Evolutionary conservation across 2,113 vertebrate species (phyloP), one percentile per base, ranked within the genome.

Genomic region (Cyprinus carpio): DNA sequence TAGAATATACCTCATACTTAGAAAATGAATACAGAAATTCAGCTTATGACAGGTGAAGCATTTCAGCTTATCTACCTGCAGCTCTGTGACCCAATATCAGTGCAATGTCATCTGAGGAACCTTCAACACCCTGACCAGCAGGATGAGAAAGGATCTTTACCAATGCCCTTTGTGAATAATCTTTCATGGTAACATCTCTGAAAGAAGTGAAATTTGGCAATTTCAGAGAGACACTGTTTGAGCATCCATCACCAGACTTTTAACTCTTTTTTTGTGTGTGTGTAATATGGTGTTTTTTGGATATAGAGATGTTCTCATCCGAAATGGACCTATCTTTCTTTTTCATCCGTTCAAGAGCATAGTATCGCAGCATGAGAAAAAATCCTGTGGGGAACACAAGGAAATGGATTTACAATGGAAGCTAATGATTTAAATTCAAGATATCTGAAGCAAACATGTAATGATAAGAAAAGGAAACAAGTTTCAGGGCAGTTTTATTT

Each of bases 301-400:
- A 94, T 9, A 90, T 91, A 1, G 83, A 87, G 89, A 91, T 94
- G 90, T 84, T 92, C 69, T 88, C 90, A 40, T 91, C 87, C 0
- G 84, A 64, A 71, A n/a, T 5, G 0, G 91, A 90, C 18, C 72
- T 58, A 0, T 82, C n/a, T 54, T 88, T 87, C 0, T 90, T 93
- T 74, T 88, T 82, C 83, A 95, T 91, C 85, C 87, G 84, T 86
- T 93, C 89, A 87, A 95, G 87, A 75, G 92, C 27, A 54, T 15
- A 93, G 91, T 93, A 94, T 27, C 95, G 92, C 84, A 95, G 84
- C 93, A 94, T 92, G 72, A 95, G 85, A 75, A 95, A 87, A 87
- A 95, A 94, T 0, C 95, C 95, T 95, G 92, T 25, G 6, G n/a
- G 25, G 84, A 58, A 88, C 3, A 75, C 5, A 81, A 34, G 16